Evolutionary conservation across 2,888 invertebrate species (phyloP).

Genomic region (Drosophila percnosoma): DNA sequence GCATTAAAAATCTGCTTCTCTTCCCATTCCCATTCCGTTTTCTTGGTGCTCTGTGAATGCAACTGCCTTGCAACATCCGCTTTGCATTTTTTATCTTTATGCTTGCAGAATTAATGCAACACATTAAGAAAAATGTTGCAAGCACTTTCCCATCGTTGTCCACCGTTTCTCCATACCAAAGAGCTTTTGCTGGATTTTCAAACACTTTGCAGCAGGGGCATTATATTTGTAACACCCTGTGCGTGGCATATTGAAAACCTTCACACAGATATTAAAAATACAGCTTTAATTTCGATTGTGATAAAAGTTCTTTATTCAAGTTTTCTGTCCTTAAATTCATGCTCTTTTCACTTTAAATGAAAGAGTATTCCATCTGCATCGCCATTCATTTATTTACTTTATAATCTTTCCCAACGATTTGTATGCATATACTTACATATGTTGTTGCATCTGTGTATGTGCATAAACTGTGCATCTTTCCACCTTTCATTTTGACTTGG

Average conservation of each 20-base stretch:
- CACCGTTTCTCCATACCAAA: conserved; percentile 28
- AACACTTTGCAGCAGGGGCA: conserved; percentile 8
- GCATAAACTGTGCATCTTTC: conserved; percentile 15
- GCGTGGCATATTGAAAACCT: not conserved
- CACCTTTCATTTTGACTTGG: conserved; percentile 40
- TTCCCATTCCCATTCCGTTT: not conserved
- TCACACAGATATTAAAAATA: not conserved
- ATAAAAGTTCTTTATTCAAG: not conserved
- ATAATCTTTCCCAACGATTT: not conserved
- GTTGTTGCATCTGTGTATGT: not conserved
- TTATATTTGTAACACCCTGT: not conserved
- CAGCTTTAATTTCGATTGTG: not conserved
- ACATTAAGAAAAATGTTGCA: conserved; percentile 71
- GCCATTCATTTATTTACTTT: not conserved
- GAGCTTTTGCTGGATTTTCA: conserved; percentile 21
- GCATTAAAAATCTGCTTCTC: conserved; percentile 16
- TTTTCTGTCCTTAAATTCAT: not conserved
- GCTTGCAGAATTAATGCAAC: conserved; percentile 67
- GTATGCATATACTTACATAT: not conserved
- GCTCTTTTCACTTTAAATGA: not conserved
- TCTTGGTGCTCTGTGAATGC: conserved; percentile 24
- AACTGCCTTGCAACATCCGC: conserved; percentile 52
- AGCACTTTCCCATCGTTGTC: conserved; percentile 37
- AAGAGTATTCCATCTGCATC: not conserved
- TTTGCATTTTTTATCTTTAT: conserved; percentile 59